phyloP scores from a whole-genome alignment of 2,888 invertebrate genomes.

The Macaria notata region DNA sequence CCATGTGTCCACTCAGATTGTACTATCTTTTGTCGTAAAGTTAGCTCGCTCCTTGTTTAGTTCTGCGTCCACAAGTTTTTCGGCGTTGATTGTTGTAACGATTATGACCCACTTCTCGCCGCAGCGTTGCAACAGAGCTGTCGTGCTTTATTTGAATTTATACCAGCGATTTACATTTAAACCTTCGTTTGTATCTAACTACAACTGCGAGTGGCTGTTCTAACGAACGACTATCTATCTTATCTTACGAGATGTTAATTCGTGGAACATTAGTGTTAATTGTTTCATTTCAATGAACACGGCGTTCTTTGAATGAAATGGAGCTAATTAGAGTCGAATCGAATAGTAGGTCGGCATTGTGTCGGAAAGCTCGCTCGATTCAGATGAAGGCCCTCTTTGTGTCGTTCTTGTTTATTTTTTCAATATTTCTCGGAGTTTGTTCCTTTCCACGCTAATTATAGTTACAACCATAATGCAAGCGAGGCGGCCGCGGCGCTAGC shows the following conservation, averaged over 20 bases:
- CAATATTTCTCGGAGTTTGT: constrained; percentile 56
- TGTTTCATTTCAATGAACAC: constrained; percentile 58
- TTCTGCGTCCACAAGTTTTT: constrained; percentile 49
- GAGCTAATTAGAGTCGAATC: constrained; percentile 70
- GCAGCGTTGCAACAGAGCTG: constrained; percentile 48
- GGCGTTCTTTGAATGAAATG: constrained; percentile 61
- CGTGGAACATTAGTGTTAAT: constrained; percentile 45
- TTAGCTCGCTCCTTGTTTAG: constrained; percentile 35
- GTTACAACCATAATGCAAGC: constrained; percentile 58
- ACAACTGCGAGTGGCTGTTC: constrained; percentile 22
- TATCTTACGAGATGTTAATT: constrained; percentile 42
- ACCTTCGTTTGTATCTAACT: constrained; percentile 17
- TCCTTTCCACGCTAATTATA: constrained; percentile 56
- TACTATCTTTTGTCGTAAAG: constrained; percentile 45
- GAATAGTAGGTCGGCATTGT: constrained; percentile 71
- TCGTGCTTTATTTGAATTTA: constrained; percentile 55
- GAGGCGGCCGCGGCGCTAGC: constrained; percentile 37
- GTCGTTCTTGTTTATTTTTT: constrained; percentile 66
- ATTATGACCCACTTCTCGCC: constrained; percentile 64
- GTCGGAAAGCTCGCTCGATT: constrained; percentile 46
- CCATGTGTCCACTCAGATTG: constrained; percentile 59
- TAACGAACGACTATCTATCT: constrained; percentile 27
- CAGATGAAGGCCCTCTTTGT: constrained; percentile 73
- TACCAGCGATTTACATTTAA: constrained; percentile 34
- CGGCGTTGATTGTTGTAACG: constrained; percentile 68